These are phyloP conservation scores for Limonius californicus DNA, from an alignment of 1,140 invertebrate species.

Conservation along the genomic window DNA sequence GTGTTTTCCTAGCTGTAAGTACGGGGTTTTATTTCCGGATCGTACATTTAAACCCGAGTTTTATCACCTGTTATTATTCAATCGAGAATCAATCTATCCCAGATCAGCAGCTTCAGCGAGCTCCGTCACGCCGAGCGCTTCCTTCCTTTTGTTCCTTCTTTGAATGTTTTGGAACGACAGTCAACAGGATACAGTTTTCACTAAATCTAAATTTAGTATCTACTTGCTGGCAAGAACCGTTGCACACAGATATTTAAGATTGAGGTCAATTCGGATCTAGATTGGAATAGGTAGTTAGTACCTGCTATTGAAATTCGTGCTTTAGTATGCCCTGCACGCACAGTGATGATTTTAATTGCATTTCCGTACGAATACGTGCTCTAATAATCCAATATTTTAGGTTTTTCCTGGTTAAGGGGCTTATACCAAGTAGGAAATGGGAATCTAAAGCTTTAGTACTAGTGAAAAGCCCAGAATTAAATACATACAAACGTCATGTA, in stretches of 20 bases:
- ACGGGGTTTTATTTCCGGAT: too few relatives aligned
- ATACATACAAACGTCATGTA: slow-evolving; percentile 5
- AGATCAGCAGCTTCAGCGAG: background rate
- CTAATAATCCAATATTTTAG: too few relatives aligned
- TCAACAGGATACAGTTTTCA: background rate
- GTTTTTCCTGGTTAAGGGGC: too few relatives aligned
- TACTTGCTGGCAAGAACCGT: background rate
- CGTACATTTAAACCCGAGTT: too few relatives aligned
- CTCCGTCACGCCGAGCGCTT: background rate
- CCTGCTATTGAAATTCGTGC: too few relatives aligned
- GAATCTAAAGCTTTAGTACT: background rate
- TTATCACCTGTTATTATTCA: background rate
- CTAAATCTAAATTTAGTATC: background rate
- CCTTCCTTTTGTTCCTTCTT: background rate
- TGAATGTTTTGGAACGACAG: background rate
- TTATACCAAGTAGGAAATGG: too few relatives aligned
- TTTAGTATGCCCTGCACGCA: too few relatives aligned
- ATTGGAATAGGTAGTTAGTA: too few relatives aligned
- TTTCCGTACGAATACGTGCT: too few relatives aligned
- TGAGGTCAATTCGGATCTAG: background rate
- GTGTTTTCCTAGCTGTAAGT: too few relatives aligned
- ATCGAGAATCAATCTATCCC: background rate
- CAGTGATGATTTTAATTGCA: too few relatives aligned
- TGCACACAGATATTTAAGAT: background rate
- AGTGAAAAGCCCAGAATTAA: background rate